Conservation (phyloP, 2,888 invertebrate genomes). For the Malacosoma neustria region DNA sequence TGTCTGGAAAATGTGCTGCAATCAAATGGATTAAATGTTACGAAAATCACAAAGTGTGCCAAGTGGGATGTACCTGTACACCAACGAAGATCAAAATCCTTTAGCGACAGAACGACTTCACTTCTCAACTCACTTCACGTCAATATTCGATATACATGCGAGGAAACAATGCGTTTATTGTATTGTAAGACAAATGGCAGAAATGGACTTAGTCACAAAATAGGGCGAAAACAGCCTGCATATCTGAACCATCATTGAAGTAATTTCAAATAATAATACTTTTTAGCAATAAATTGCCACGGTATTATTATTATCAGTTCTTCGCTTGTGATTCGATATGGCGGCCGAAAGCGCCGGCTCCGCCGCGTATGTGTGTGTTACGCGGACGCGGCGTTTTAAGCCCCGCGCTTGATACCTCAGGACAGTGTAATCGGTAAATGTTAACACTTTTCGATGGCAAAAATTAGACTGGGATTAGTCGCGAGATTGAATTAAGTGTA, state of each 20-base stretch:
- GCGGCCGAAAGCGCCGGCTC: conserved; percentile 63
- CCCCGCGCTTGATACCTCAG: conserved; percentile 32
- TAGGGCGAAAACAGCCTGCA: conserved; percentile 46
- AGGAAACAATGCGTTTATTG: conserved; percentile 64
- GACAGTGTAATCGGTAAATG: not conserved
- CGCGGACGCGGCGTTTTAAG: conserved; percentile 38
- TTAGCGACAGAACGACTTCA: conserved; percentile 44
- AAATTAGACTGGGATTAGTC: conserved; percentile 32
- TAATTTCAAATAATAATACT: not conserved
- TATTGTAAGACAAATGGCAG: conserved; percentile 56
- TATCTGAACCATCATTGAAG: conserved; percentile 15
- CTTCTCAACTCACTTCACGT: conserved; percentile 58
- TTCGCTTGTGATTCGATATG: conserved; percentile 23
- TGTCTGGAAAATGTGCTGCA: too few relatives aligned
- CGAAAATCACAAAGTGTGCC: conserved; percentile 63
- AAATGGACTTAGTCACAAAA: conserved; percentile 43
- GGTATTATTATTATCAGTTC: not conserved
- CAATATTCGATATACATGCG: conserved; percentile 65
- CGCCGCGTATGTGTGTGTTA: conserved; percentile 66
- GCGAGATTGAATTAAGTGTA: conserved; percentile 42
- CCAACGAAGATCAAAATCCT: conserved; percentile 40
- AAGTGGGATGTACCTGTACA: conserved; percentile 66
- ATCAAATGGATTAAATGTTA: too few relatives aligned
- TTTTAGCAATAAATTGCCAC: conserved; percentile 1
- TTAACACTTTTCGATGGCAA: conserved; percentile 2